phyloP scores from a whole-genome alignment of 2,797 vertebrate genomes.

The Chanos chanos region DNA sequence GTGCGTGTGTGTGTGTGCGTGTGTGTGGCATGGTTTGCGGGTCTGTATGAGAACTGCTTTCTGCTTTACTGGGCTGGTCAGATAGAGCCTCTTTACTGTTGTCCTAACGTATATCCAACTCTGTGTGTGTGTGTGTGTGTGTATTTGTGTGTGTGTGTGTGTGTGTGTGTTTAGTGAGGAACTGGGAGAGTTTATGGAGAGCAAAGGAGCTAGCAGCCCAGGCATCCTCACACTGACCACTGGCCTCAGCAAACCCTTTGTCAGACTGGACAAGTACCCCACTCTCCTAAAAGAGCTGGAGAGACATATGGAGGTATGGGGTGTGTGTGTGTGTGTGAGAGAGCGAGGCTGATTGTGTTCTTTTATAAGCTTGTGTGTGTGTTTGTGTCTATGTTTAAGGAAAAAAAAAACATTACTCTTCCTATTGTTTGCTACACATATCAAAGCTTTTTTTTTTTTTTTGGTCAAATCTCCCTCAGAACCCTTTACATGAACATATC shows the following conservation, averaged over 20 bases:
- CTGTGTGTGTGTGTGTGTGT: not conserved
- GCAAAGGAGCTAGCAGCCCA: slow-evolving; percentile 85
- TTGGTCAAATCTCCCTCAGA: too few species aligned
- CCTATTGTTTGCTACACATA: too few species aligned
- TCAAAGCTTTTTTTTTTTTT: too few species aligned
- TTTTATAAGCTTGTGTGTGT: not conserved
- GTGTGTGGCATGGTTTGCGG: not conserved
- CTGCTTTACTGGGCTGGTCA: too few species aligned
- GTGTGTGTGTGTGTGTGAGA: not conserved
- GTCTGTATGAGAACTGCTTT: not conserved
- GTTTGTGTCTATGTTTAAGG: not conserved
- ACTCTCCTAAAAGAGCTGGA: slow-evolving; percentile 95
- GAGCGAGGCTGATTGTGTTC: not conserved
- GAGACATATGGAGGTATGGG: slow-evolving; percentile 93
- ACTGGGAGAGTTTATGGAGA: slow-evolving; percentile 96
- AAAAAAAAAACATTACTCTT: too few species aligned
- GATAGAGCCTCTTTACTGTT: too few species aligned
- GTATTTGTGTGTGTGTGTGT: slow-evolving; percentile 19
- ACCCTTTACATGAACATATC: too few species aligned
- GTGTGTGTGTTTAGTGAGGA: slow-evolving; percentile 75
- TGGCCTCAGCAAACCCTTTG: slow-evolving; percentile 96
- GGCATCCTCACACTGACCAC: slow-evolving; percentile 95
- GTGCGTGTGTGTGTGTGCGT: not conserved
- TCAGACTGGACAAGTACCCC: slow-evolving; percentile 97
- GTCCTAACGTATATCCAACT: not conserved